These are phyloP conservation scores for Pseudomyrmex gracilis DNA, from an alignment of 1,140 invertebrate species.

Conservation along the genomic window DNA sequence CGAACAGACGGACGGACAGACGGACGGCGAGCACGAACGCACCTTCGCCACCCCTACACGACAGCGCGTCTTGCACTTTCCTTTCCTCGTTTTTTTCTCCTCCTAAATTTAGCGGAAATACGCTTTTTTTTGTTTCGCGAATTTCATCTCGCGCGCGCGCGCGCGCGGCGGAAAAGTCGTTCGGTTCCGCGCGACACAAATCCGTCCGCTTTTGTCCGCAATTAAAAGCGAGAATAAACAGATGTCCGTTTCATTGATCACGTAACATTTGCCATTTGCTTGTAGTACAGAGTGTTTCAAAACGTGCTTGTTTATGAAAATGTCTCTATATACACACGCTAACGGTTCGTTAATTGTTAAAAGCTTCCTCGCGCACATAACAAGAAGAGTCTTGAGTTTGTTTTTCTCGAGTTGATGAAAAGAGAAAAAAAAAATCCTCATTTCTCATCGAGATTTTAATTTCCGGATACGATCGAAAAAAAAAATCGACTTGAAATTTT, in stretches of 20 bases:
- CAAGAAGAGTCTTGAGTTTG: too few species aligned
- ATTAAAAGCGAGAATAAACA: not conserved
- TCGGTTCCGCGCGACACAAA: not conserved
- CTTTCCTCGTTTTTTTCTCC: not conserved
- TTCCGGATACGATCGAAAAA: not conserved
- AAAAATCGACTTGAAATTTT: slow-evolving; percentile 8
- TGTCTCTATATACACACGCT: too few species aligned
- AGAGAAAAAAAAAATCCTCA: not conserved
- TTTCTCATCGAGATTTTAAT: not conserved
- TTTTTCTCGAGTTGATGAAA: not conserved
- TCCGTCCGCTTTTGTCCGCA: not conserved
- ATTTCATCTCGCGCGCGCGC: too few species aligned
- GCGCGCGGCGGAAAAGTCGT: not conserved
- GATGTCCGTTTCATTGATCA: not conserved
- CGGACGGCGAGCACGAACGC: slow-evolving; percentile 23
- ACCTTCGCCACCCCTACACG: slow-evolving; percentile 11
- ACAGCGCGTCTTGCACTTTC: slow-evolving; percentile 19
- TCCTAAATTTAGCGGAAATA: not conserved
- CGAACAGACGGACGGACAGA: not conserved
- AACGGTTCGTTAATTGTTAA: not conserved
- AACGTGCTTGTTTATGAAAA: not conserved
- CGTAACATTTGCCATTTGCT: not conserved
- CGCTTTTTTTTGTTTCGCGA: too few species aligned
- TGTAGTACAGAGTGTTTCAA: not conserved
- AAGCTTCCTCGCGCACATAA: not conserved